phyloP scores from a whole-genome alignment of 2,888 invertebrate genomes.

The Erannis defoliaria region DNA sequence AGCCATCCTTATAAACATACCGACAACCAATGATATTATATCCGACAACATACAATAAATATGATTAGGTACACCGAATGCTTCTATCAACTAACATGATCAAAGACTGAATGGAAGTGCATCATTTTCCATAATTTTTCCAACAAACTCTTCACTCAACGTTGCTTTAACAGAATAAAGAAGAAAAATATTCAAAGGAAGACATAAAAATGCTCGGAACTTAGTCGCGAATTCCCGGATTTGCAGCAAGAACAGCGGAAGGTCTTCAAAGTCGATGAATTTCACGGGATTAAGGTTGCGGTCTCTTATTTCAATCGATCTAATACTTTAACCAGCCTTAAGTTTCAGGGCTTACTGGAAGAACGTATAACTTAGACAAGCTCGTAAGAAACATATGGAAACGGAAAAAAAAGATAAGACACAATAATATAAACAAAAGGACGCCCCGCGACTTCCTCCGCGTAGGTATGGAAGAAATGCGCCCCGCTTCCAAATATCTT shows the following conservation, averaged over 20 bases:
- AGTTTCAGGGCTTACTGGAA: slow-evolving; percentile 18
- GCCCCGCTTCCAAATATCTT: too few species aligned
- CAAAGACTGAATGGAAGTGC: too few species aligned
- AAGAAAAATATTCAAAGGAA: slow-evolving; percentile 60
- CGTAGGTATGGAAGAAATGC: too few species aligned
- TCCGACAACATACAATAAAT: too few species aligned
- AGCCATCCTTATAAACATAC: too few species aligned
- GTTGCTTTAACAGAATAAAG: slow-evolving; percentile 33
- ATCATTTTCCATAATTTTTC: slow-evolving; percentile 7
- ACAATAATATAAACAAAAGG: too few species aligned
- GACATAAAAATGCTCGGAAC: slow-evolving; percentile 71
- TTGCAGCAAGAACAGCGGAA: slow-evolving; percentile 70
- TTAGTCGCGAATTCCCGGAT: slow-evolving; percentile 75
- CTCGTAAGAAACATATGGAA: not conserved
- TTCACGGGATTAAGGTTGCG: slow-evolving; percentile 67
- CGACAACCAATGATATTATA: too few species aligned
- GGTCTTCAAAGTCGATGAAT: slow-evolving; percentile 76
- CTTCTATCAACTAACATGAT: not conserved
- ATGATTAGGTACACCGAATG: too few species aligned
- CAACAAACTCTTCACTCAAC: slow-evolving; percentile 24
- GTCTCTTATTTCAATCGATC: slow-evolving; percentile 68
- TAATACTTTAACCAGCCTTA: slow-evolving; percentile 51
- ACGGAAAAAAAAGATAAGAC: not conserved
- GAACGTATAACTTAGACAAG: not conserved
- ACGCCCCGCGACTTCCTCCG: too few species aligned